Base-by-base conservation (phyloP, 2,888 invertebrate species). In the Amphipoea oculea region DNA sequence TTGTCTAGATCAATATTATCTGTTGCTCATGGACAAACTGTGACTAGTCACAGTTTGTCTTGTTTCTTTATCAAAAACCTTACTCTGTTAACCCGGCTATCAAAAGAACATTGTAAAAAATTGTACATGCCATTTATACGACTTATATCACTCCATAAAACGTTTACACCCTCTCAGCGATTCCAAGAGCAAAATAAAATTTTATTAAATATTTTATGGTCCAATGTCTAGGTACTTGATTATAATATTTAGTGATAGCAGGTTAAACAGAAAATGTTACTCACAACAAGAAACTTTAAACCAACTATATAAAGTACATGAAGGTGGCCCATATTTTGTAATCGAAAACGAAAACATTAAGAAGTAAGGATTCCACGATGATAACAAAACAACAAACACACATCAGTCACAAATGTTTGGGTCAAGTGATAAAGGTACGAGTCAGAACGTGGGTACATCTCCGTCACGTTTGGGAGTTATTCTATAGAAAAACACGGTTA, bases 131-230 rank as follows among this genome's bases (percentile, higher is more conserved):
- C 86, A 89, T 86, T 79, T 91, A 89, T 86, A 89, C 84, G 87
- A 88, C 84, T 82, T 84, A 66, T 85, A 85, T 81, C 72, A 81
- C 79, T 83, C 78, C 81, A 86, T 91, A 90, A 91, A 91, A 80
- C 51, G 69, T 87, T 87, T 81, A 90, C 86, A 85, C 69, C 85
- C 82, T 84, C 86, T 87, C 73, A 84, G 76, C 87, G 76, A 86
- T 88, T 88, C 74, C 57, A 88, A 90, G 83, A 87, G 87, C 82
- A 82, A 84, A 88, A 88, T 90, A 89, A 90, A 86, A 86, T 83
- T 89, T 90, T 90, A 90, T 89, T 79, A 82, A 83, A 76, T 72
- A 80, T 80, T 89, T 90, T 77, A 81, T 72, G 57, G 7, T 42
- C 63, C 66, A 73, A 48, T 76, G 45, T 67, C 45, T 66, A 62